Conservation (phyloP, 2,888 invertebrate genomes). For the Archaeoteleia sp. region DNA sequence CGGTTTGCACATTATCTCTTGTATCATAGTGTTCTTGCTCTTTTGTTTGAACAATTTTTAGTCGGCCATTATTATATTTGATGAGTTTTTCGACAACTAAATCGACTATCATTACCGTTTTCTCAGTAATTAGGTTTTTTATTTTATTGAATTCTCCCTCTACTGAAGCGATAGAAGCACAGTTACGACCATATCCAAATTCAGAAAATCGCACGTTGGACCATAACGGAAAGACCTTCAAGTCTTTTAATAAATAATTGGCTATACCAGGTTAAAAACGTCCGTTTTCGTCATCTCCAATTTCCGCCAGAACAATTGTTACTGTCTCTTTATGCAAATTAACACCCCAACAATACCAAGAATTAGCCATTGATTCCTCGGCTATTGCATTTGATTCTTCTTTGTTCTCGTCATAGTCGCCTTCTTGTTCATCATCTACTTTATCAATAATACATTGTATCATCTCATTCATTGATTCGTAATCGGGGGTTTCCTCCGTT, state of each 20-base stretch:
- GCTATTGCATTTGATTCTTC: neutral
- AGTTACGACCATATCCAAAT: constrained; percentile 27
- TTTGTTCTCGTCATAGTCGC: neutral
- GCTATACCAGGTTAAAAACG: constrained; percentile 18
- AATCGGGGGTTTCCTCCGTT: neutral
- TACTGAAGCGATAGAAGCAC: constrained; percentile 27
- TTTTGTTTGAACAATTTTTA: neutral
- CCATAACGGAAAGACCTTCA: constrained; percentile 28
- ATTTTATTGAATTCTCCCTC: constrained; percentile 39
- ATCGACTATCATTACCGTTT: constrained; percentile 17
- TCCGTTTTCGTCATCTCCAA: constrained; percentile 15
- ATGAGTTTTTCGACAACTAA: constrained; percentile 14
- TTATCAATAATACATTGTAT: neutral
- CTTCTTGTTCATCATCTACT: neutral
- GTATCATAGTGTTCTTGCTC: neutral
- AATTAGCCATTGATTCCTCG: neutral
- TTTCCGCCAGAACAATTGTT: neutral
- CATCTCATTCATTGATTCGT: neutral
- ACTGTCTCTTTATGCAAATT: neutral
- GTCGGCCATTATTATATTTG: neutral
- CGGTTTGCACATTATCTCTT: neutral
- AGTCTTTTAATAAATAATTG: constrained; percentile 13
- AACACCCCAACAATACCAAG: constrained; percentile 1
- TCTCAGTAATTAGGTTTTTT: constrained; percentile 22
- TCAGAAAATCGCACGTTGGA: constrained; percentile 11